Base-by-base conservation (phyloP, 2,797 vertebrate genomes). In the Acipenser ruthenus region DNA sequence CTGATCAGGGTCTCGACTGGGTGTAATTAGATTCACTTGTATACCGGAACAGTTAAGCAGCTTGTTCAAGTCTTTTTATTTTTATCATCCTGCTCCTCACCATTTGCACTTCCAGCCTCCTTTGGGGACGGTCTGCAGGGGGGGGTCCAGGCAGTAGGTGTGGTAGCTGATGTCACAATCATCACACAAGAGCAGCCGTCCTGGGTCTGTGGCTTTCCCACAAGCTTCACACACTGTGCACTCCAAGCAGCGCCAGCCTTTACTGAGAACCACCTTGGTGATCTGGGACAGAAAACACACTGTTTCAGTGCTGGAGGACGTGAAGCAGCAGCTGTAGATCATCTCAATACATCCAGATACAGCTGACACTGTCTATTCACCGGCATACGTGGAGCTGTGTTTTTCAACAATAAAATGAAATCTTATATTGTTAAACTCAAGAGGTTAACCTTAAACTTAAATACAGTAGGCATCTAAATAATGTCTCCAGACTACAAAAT, bases 101-200 rank as follows among this genome's bases (percentile, higher is more conserved):
- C 97, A 99, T 91, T 95, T 97, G 88, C 97, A 99, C 81, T 99
- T 99, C 97, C 97, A 99, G 85, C 96, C 95, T 68, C 96, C 97
- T 78, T 97, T 99, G 7, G 97, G 97, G 11, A 99, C 96, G 0
- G 96, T 98, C 85, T 99, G 97, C 83, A 99, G 80, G 0, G 97
- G 97, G 0, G 97, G 97, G 77, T 97, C 93, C 60, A 99, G 83
- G 88, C 97, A 99, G 86, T 98, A 99, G 0, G 97, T 99, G 84
- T 99, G 97, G 75, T 99, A 99, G 78, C 97, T 99, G 84, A 99
- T 99, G 86, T 99, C 97, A 71, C 97, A 99, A 81, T 99, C 95
- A 0, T 99, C 97, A 15, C 97, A 99, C 67, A 99, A 89, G 10
- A 99, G 90, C 72, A 99, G 86, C 6, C 96, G 89, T 10, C 95